Evolutionary conservation across 2,888 invertebrate species (phyloP).

Genomic region (Chymomyza amoena): DNA sequence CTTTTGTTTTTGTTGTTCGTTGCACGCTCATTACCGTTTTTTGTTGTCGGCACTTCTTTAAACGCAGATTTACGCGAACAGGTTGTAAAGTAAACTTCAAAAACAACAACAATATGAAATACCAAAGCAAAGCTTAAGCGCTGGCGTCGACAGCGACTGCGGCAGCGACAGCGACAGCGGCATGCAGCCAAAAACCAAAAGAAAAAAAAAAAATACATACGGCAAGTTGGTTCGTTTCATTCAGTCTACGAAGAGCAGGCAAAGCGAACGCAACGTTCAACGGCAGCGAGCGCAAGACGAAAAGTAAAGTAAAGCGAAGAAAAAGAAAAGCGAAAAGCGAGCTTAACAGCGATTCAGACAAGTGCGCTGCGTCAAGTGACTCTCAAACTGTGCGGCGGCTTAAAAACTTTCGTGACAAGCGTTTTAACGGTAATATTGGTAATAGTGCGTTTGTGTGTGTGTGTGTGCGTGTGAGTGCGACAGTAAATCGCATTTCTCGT

Average conservation of each 20-base stretch:
- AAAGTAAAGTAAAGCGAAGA: constrained; percentile 2
- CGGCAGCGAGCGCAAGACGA: constrained; percentile 10
- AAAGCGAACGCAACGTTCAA: constrained; percentile 38
- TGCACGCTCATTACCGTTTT: constrained; percentile 59
- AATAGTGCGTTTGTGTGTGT: constrained; percentile 21
- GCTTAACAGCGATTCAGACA: neutral
- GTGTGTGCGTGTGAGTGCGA: neutral
- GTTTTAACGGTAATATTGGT: constrained; percentile 31
- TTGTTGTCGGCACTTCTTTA: constrained; percentile 62
- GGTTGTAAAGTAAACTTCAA: constrained; percentile 56
- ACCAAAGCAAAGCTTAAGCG: constrained; percentile 40
- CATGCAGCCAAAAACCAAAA: neutral
- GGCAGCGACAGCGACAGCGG: constrained; percentile 16
- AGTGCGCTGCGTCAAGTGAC: constrained; percentile 9
- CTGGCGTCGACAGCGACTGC: constrained; percentile 23
- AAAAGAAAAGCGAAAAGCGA: constrained; percentile 10
- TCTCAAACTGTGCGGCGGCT: constrained; percentile 12
- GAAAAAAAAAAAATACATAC: constrained; percentile 27
- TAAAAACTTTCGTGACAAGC: constrained; percentile 4
- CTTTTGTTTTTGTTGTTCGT: constrained; percentile 2
- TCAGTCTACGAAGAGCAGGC: constrained; percentile 51
- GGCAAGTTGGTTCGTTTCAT: constrained; percentile 26
- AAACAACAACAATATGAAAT: constrained; percentile 31
- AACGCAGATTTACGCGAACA: constrained; percentile 62
- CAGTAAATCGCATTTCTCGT: neutral